Percentiles rank a stretch among this genome's conserved stretches.
phyloP scores from a whole-genome alignment of 2,113 vertebrate species.

The Zeus faber region DNA sequence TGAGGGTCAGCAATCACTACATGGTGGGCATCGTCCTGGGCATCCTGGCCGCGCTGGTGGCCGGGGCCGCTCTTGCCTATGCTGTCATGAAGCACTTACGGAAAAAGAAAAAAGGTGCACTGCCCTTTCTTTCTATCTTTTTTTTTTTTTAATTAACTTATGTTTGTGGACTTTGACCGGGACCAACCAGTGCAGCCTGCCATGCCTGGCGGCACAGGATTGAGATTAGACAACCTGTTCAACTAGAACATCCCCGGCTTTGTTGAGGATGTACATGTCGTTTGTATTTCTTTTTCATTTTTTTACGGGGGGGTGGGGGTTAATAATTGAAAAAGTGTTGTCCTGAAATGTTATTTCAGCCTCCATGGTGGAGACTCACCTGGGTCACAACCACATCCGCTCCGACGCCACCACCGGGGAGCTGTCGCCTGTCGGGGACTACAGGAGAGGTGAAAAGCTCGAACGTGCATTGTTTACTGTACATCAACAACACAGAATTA shows the following conservation, averaged over 20 bases:
- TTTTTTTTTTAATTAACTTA: not conserved
- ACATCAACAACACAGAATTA: too few species aligned
- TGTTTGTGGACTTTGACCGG: slow-evolving; percentile 34
- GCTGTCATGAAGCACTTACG: slow-evolving; percentile 74
- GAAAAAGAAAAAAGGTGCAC: slow-evolving; percentile 79
- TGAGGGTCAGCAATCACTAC: slow-evolving; percentile 69
- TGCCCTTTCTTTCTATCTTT: not conserved
- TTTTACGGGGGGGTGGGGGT: slow-evolving; percentile 30
- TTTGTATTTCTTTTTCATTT: not conserved
- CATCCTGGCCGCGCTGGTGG: slow-evolving; percentile 72
- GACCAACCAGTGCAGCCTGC: not conserved
- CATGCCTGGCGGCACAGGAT: slow-evolving; percentile 14
- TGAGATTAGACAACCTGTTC: slow-evolving; percentile 29
- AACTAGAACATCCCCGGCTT: slow-evolving; percentile 48
- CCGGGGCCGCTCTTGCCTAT: slow-evolving; percentile 67
- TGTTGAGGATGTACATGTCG: slow-evolving; percentile 17
- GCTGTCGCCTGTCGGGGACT: slow-evolving; percentile 67
- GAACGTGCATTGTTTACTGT: not conserved
- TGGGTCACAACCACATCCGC: slow-evolving; percentile 52
- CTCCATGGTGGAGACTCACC: slow-evolving; percentile 61
- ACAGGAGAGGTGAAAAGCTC: slow-evolving; percentile 69
- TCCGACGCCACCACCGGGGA: slow-evolving; percentile 57
- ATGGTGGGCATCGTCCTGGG: slow-evolving; percentile 80
- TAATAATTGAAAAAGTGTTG: slow-evolving; percentile 40
- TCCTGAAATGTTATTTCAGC: slow-evolving; percentile 62